phyloP scores from a whole-genome alignment of 2,113 vertebrate species.

The Pogonocichla stellata region DNA sequence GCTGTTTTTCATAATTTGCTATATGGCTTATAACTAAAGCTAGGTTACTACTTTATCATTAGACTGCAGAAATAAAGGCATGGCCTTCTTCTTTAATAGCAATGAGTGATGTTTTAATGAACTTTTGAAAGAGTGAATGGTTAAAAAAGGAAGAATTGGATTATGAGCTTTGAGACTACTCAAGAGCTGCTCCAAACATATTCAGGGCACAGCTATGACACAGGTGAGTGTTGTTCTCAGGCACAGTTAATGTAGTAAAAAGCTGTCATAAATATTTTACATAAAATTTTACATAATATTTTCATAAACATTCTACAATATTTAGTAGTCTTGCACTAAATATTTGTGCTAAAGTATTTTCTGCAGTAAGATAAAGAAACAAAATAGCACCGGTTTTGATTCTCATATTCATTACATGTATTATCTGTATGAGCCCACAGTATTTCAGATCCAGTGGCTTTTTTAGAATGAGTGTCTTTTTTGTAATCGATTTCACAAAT shows the following conservation, averaged over 20 bases:
- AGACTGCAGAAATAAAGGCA: neutral
- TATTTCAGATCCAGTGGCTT: neutral
- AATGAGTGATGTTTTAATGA: neutral
- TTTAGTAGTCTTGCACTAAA: neutral
- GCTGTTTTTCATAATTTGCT: neutral
- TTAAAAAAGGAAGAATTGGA: neutral
- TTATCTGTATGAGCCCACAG: neutral
- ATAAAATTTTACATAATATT: no score
- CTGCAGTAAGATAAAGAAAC: neutral
- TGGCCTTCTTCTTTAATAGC: neutral
- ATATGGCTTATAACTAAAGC: neutral
- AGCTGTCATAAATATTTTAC: neutral
- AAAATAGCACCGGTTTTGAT: neutral
- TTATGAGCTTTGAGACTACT: neutral
- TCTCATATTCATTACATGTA: neutral
- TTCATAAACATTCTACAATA: no score
- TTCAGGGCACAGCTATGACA: neutral
- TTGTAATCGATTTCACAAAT: neutral
- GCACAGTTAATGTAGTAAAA: neutral
- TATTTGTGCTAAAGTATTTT: neutral
- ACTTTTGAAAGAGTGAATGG: neutral
- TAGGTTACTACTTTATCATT: neutral
- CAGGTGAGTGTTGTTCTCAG: rapidly evolving
- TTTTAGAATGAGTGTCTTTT: neutral
- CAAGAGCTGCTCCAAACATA: neutral